Conservation (phyloP, 1,140 invertebrate genomes). For the Magallana angulata region DNA sequence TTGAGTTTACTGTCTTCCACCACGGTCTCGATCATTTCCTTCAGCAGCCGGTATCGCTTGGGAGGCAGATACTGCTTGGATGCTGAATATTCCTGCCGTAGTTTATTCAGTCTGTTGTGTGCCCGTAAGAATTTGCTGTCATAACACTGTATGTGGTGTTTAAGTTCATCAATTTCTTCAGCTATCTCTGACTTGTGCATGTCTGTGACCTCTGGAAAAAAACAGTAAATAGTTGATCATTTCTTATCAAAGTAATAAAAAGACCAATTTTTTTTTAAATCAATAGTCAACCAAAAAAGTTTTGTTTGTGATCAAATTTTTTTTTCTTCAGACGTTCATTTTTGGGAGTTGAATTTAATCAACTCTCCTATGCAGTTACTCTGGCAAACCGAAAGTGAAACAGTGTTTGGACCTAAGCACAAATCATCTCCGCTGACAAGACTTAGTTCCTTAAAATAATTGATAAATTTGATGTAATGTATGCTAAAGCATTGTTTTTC, state of each 20-base stretch:
- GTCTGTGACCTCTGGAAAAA: slow-evolving; percentile 56
- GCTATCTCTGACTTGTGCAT: slow-evolving; percentile 62
- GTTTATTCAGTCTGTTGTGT: slow-evolving; percentile 59
- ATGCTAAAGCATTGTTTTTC: too few species aligned
- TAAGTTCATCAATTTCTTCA: slow-evolving; percentile 60
- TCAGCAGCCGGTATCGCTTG: slow-evolving; percentile 59
- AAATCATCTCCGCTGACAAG: too few species aligned
- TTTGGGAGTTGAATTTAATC: too few species aligned
- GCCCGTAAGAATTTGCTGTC: slow-evolving; percentile 56
- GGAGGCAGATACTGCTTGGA: slow-evolving; percentile 60
- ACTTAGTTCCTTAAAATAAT: too few species aligned
- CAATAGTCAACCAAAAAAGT: too few species aligned
- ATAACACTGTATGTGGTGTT: slow-evolving; percentile 56
- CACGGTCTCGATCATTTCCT: slow-evolving; percentile 66
- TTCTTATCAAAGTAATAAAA: neutral
- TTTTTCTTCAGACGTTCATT: neutral
- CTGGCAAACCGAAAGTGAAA: too few species aligned
- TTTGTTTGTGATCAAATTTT: neutral
- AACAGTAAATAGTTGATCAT: slow-evolving; percentile 47
- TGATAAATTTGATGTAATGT: too few species aligned
- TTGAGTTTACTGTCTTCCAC: slow-evolving; percentile 49
- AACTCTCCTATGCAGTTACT: too few species aligned
- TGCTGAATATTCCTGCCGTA: slow-evolving; percentile 57
- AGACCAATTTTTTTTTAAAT: neutral
- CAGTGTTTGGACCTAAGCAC: too few species aligned